Base-by-base conservation (phyloP, 2,888 invertebrate genomes). In the Cephus runcator region DNA sequence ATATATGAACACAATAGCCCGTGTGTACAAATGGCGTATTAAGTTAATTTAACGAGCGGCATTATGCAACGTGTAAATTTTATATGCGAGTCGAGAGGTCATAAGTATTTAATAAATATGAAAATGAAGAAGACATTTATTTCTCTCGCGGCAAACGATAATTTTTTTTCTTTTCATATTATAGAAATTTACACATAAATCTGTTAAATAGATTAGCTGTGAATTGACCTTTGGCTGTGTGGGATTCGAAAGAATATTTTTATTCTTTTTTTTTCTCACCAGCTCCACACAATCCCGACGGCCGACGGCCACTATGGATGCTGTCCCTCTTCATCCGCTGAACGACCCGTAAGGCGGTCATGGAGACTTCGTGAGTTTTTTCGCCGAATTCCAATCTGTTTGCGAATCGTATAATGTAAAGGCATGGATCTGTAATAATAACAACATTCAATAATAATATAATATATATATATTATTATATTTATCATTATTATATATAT, bases 291-390 rank as follows among this genome's bases (percentile, higher is more conserved):
- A 99, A 94, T 15, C 99, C 99, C 0, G 99, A 98, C 1, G 99
- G 99, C 84, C 99, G 93, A 79, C 99, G 93, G 11, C 99, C 99
- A 0, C 97, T 97, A 91, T 98, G 98, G 91, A 99, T 96, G 91
- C 98, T 99, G 92, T 99, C 99, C 87, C 97, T 94, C 92, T 99
- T 99, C 99, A 99, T 99, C 86, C 99, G 94, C 92, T 98, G 97
- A 34, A 99, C 98, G 80, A 99, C 93, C 78, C 99, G 94, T 79
- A 98, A 93, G 0, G 99, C 99, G 3, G 99, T 98, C 94, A 96
- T 97, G 77, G 97, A 96, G 9, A 99, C 99, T 90, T 98, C 98
- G 88, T 98, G 98, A 15, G 97, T 97, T 92, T 98, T 98, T 1
- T 96, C 95, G 0, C 96, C 98, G 89, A 99, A 96, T 90, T 98